A percentile compares a stretch with the other conserved stretches of the same genome.
These are phyloP conservation scores for Diglossa cyanea DNA, from an alignment of 2,797 vertebrate species.

Conservation along the genomic window DNA sequence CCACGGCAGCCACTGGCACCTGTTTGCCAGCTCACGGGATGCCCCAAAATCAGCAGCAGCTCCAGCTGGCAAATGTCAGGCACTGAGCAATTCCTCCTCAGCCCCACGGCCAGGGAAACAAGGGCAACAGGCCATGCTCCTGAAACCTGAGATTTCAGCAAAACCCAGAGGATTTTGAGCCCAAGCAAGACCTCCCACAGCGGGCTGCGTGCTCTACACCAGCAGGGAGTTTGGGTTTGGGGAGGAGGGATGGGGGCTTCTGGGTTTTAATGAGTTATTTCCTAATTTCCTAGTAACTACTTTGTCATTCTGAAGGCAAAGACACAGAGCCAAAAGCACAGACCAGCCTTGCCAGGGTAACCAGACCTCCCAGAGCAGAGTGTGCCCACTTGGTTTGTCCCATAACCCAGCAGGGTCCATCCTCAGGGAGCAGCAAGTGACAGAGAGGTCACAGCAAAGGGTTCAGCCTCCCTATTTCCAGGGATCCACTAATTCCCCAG, in stretches of 20 bases:
- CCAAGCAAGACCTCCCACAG: background rate
- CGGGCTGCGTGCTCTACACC: background rate
- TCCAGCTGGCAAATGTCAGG: background rate
- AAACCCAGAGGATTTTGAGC: background rate
- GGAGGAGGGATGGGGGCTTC: background rate
- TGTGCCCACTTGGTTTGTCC: background rate
- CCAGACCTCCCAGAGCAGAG: background rate
- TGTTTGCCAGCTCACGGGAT: background rate
- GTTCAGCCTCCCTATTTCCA: fast-evolving
- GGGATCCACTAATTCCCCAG: background rate
- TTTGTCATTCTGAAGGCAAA: background rate
- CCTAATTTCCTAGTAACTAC: background rate
- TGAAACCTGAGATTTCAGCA: conserved; percentile 21
- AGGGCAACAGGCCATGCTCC: background rate
- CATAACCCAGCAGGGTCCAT: background rate
- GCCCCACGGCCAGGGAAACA: background rate
- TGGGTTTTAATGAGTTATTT: background rate
- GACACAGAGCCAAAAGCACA: background rate
- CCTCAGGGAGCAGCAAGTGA: background rate
- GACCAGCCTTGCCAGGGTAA: background rate
- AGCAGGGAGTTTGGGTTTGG: background rate
- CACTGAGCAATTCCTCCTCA: background rate
- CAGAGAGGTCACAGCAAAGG: background rate
- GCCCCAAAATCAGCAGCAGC: background rate
- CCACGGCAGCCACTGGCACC: fast-evolving